phyloP scores from a whole-genome alignment of 2,113 vertebrate species.

The Bucco capensis region DNA sequence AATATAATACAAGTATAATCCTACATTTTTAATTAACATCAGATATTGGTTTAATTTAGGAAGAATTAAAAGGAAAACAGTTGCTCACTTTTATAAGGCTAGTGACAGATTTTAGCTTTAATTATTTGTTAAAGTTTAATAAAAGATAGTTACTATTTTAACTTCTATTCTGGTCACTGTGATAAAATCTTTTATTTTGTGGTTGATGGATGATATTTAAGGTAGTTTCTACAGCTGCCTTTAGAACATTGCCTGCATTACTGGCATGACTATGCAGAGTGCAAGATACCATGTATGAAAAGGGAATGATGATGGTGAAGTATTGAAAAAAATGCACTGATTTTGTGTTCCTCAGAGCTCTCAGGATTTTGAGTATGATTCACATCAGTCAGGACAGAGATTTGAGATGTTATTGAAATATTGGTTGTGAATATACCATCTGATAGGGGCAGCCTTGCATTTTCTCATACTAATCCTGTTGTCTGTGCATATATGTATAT shows the following conservation, averaged over 20 bases:
- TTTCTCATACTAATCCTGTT: background rate
- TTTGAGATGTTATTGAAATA: background rate
- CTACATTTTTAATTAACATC: slow-evolving; percentile 65
- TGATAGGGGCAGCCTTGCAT: background rate
- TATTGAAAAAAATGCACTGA: background rate
- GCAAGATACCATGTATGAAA: background rate
- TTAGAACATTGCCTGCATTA: background rate
- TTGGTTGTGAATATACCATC: background rate
- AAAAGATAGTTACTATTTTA: slow-evolving; percentile 30
- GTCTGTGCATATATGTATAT: background rate
- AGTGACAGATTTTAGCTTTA: slow-evolving; percentile 58
- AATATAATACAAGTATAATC: slow-evolving; percentile 40
- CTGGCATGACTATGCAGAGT: background rate
- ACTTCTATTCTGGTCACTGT: slow-evolving; percentile 15
- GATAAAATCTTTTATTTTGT: slow-evolving; percentile 57
- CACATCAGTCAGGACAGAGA: background rate
- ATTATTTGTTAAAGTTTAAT: slow-evolving; percentile 59
- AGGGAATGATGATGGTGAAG: background rate
- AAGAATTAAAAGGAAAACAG: slow-evolving; percentile 55
- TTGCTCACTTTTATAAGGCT: slow-evolving; percentile 53
- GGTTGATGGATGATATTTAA: slow-evolving; percentile 24
- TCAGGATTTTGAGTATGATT: background rate
- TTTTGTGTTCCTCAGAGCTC: background rate
- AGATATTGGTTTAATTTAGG: slow-evolving; percentile 63
- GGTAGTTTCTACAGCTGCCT: background rate